Evolutionary conservation across 2,113 vertebrate species (phyloP).

Genomic region (Oncorhynchus mykiss): DNA sequence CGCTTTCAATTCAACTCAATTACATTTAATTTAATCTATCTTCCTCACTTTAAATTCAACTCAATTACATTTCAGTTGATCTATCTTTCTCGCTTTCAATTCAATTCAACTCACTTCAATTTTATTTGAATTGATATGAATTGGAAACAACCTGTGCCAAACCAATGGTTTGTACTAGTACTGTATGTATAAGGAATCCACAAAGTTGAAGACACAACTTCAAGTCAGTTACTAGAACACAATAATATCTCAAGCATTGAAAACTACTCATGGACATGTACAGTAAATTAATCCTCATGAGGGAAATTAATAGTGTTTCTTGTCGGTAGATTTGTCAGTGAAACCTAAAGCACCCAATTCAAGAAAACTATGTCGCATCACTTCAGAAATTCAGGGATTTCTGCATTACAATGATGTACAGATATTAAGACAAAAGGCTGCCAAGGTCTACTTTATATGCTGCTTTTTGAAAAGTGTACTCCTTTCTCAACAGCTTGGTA

Average conservation of each 20-base stretch:
- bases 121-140: too few relatives aligned
- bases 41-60: too few relatives aligned
- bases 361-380: constrained; percentile 7
- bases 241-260: too few relatives aligned
- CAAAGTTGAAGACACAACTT: background rate
- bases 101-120: too few relatives aligned
- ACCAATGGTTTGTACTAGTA: too few relatives aligned
- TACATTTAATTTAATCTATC: too few relatives aligned
- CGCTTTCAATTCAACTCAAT: too few relatives aligned
- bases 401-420: background rate
- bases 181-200: background rate
- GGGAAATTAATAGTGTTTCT: constrained; percentile 8
- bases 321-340: constrained; percentile 11
- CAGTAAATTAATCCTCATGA: background rate
- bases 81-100: too few relatives aligned
- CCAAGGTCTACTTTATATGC: background rate
- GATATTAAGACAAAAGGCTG: background rate
- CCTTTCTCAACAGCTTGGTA: background rate
- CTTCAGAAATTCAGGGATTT: background rate
- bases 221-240: background rate
- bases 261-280: background rate
- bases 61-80: background rate
- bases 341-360: too few relatives aligned
- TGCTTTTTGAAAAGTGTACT: background rate
- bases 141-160: too few relatives aligned